These are phyloP conservation scores for Elanus axillaris DNA, from an alignment of 2,113 vertebrate genomes.

Conservation along the genomic window DNA sequence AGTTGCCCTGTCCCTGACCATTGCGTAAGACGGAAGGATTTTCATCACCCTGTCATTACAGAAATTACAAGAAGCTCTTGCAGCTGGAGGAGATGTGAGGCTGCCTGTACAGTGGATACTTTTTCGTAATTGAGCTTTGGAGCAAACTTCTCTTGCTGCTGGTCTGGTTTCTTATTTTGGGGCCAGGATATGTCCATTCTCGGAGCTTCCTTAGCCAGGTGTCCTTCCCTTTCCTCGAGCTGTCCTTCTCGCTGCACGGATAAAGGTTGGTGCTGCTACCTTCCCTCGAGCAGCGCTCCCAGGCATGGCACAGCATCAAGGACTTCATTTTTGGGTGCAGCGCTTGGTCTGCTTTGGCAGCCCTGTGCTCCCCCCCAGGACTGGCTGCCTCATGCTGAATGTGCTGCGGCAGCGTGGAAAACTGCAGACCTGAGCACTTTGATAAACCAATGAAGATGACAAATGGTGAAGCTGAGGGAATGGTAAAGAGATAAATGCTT, in stretches of 20 bases:
- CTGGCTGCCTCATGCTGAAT: neutral
- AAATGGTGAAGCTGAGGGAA: neutral
- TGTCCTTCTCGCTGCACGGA: neutral
- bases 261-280: neutral
- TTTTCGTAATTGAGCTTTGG: neutral
- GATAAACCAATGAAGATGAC: neutral
- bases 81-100: neutral
- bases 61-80: neutral
- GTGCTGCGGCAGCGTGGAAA: neutral
- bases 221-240: neutral
- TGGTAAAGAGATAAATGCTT: neutral
- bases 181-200: accelerated
- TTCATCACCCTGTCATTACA: neutral
- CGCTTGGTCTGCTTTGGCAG: neutral
- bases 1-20: neutral
- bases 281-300: neutral
- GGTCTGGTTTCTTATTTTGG: neutral
- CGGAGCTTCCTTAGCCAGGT: neutral
- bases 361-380: neutral
- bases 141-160: neutral
- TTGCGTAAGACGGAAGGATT: neutral
- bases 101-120: neutral
- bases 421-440: neutral
- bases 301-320: accelerated
- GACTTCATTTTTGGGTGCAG: neutral